Evolutionary conservation across 2,113 vertebrate genomes (phyloP), one percentile per base, ranked within the genome.

Genomic region (Perognathus longimembris): DNA sequence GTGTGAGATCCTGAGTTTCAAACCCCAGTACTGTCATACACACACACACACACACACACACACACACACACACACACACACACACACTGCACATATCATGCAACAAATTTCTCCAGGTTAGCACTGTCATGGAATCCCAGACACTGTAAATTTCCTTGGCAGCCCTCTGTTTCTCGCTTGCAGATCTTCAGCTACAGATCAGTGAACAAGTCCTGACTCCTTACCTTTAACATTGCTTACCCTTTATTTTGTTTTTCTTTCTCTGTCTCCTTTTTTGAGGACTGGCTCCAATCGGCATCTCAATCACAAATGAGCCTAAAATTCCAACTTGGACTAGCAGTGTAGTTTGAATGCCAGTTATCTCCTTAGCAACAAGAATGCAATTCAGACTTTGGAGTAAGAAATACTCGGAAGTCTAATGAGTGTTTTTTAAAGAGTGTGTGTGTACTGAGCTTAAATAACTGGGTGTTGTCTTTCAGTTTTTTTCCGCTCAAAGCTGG

Each of bases 311-410:
- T 59, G 26, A 86, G 67, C 38, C 30, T 64, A 54, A 81, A 80
- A 85, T 50, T 40, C 8, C 61, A n/a, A 69, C n/a, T 77, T 45
- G 69, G 66, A 90, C 84, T 85, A 88, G 18, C 18, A 32, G 22
- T 61, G 28, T 76, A 82, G 88, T 82, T 86, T 93, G 57, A 67
- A 85, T 12, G 20, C 22, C 22, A 61, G 17, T 69, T 71, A 6
- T 82, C 85, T 82, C 26, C 66, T 94, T 59, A 90, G 42, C 54
- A 30, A 76, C 4, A 59, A 50, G 76, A 69, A 86, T 36, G 50
- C 71, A 21, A 28, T 11, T 64, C 28, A 45, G 45, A 45, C 45
- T 45, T 45, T 45, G 45, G 45, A 12, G 45, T 45, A 11, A 45
- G 45, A 45, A 45, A 45, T 45, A 45, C 63, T 64, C 28, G 11